Percentiles rank a stretch among this genome's conserved stretches.
phyloP scores from a whole-genome alignment of 2,113 vertebrate genomes.

The Perca flavescens region DNA sequence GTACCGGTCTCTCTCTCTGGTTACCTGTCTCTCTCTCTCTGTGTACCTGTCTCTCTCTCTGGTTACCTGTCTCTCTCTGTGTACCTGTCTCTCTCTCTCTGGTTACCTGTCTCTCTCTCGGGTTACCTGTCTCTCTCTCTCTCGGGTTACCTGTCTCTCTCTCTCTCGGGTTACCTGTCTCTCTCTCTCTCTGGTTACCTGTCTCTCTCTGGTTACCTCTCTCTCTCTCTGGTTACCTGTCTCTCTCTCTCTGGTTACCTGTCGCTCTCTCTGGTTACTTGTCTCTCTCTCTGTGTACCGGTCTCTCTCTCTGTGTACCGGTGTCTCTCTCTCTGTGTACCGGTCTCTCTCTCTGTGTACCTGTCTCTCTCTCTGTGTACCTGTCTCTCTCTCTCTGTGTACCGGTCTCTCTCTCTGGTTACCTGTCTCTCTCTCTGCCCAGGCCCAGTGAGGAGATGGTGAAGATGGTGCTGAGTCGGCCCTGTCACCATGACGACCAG shows the following conservation, averaged over 20 bases:
- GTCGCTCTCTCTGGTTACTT: not conserved
- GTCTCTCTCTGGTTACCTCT: no score
- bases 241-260: not conserved
- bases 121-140: no score
- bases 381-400: not conserved
- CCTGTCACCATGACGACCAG: slow-evolving; percentile 94
- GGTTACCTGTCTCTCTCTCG: not conserved
- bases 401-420: not conserved
- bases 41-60: no score
- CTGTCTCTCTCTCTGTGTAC: not conserved
- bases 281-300: not conserved
- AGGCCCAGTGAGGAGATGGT: slow-evolving; percentile 99
- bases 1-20: not conserved
- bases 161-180: not conserved
- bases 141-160: not conserved
- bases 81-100: not conserved
- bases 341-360: not conserved
- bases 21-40: no score
- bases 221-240: not conserved
- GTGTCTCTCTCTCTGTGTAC: no score
- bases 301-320: no score
- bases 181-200: no score
- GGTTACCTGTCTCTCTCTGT: no score
- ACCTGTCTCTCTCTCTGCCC: not conserved
- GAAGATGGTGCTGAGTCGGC: slow-evolving; percentile 96